Evolutionary conservation across 2,113 vertebrate genomes (phyloP), one percentile per base, ranked within the genome.

Genomic region (Oncorhynchus masou): DNA sequence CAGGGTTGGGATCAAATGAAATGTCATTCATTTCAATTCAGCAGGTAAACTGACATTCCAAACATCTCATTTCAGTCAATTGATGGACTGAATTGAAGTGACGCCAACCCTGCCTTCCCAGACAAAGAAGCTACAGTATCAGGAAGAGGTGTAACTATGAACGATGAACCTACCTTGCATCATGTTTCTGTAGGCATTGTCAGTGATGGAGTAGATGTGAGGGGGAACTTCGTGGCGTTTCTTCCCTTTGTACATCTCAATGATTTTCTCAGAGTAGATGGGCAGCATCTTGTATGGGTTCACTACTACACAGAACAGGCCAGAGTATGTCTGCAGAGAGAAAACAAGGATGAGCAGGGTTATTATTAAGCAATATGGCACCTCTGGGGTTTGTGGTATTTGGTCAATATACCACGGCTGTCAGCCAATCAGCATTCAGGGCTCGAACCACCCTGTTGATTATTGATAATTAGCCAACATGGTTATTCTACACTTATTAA

Each of bases 221-320:
- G 97, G 97, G 0, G 97, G 97, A 86, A 99, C 96, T 90, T 99
- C 97, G 0, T 99, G 97, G 66, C 97, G 92, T 88, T 99, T 99
- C 92, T 99, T 98, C 71, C 97, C 97, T 92, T 99, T 99, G 93
- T 99, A 99, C 96, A 99, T 97, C 45, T 99, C 97, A 0, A 99
- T 95, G 27, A 99, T 99, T 92, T 98, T 98, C 90, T 99, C 97
- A 0, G 96, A 97, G 83, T 99, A 98, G 90, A 99, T 99, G 88
- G 97, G 97, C 81, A 99, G 91, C 78, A 97, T 93, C 88, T 99
- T 99, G 81, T 99, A 99, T 0, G 97, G 97, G 79, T 99, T 99
- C 77, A 99, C 86, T 86, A 99, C 97, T 57, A 99, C 97, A 0
- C 97, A 99, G 94, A 99, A 99, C 74, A 99, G 95, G 75, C 97